Evolutionary conservation across 2,113 vertebrate genomes (phyloP), one percentile per base, ranked within the genome.

Genomic region (Erythrocercus mccallii): DNA sequence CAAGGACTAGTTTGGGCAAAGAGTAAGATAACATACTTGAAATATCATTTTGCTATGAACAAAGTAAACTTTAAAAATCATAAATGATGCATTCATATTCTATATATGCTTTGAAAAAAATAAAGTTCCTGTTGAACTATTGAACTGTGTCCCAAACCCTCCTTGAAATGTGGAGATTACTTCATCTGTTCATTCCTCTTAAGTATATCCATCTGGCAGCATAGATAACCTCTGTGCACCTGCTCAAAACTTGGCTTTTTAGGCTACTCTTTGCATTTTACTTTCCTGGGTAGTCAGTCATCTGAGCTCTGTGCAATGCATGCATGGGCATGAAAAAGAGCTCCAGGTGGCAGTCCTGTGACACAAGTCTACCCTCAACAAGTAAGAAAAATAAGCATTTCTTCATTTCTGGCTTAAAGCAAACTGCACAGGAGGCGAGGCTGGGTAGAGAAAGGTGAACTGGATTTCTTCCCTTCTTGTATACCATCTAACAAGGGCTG

Each of bases 271-370:
- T 78, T 70, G 35, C 50, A 57, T 48, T 65, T 64, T 16, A 0
- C 24, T 73, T 77, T 61, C 21, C 35, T 1, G 0, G 16, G 11
- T 9, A 4, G 4, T 5, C 47, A 4, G 4, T 5, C 47, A 30
- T 19, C 51, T 50, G 47, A 70, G 35, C 35, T 27, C 23, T 3
- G 35, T 38, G 44, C 42, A 60, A 5, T n/a, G 35, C 7, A 33
- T 15, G 17, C 12, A 5, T 4, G 14, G 37, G 6, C 28, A 25
- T 44, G 42, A 25, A 31, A 76, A 31, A 57, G 20, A 24, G 56
- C 35, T 84, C 33, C 38, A 42, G 72, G 23, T 33, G 86, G 69
- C 68, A 33, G 16, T 15, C 27, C 12, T 19, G 35, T 71, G 56
- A 15, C 77, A 74, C 14, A 33, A 19, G 6, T n/a, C 68, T 73